These are phyloP conservation scores for Prionchulus punctatus DNA, from an alignment of 2,888 invertebrate species.

Conservation along the genomic window DNA sequence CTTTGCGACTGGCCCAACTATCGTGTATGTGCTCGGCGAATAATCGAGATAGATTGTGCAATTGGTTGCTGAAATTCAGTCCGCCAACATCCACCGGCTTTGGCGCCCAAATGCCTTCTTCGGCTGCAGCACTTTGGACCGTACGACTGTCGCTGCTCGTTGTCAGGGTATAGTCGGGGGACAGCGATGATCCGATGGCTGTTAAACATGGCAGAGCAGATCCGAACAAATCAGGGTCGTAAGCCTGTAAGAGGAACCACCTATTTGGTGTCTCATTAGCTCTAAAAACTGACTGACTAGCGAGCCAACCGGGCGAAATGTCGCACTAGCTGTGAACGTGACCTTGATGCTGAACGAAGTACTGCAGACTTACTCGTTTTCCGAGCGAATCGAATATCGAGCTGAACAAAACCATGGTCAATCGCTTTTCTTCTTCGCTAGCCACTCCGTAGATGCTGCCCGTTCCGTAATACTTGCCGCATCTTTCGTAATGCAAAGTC, in stretches of 20 bases:
- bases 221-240: constrained; percentile 95
- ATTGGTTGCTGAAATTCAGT: constrained; percentile 67
- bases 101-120: constrained; percentile 88
- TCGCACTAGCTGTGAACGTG: no score
- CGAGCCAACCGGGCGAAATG: no score
- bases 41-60: constrained; percentile 78
- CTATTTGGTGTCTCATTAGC: no score
- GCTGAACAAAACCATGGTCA: constrained; percentile 97
- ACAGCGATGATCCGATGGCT: constrained; percentile 92
- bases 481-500: constrained; percentile 92
- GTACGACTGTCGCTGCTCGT: constrained; percentile 51
- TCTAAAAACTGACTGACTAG: no score
- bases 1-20: constrained; percentile 84
- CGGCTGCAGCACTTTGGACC: constrained; percentile 45
- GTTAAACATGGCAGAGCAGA: constrained; percentile 94
- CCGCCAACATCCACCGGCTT: constrained; percentile 68
- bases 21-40: constrained; percentile 99
- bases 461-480: constrained; percentile 80
- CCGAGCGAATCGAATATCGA: constrained; percentile 98
- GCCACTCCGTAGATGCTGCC: constrained; percentile 41
- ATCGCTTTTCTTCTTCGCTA: constrained; percentile 90
- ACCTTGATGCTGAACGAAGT: no score
- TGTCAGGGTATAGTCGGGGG: constrained; percentile 80
- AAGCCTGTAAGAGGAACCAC: constrained; percentile 61
- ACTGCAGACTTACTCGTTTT: no score